Base-by-base conservation (phyloP, 2,797 vertebrate species). In the Periparus ater region DNA sequence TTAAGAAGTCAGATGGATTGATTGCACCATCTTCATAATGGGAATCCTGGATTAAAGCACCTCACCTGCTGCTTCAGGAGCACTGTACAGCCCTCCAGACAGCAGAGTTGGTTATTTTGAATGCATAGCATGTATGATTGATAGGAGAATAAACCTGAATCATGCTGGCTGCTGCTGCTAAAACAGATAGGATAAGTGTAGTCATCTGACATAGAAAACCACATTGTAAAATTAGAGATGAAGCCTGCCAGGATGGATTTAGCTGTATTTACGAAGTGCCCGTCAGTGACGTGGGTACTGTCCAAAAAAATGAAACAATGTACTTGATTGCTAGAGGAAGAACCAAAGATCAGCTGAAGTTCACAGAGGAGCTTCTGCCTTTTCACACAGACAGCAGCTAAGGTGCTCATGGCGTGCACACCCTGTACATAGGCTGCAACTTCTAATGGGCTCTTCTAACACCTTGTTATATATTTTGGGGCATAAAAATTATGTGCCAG, bases 51-150 rank as follows among this genome's bases (percentile, higher is more conserved):
- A 85, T 76, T 51, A 71, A 89, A 91, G 67, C 61, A 54, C 42
- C 89, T 85, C 78, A 88, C 91, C 87, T 88, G 89, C 89, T 91
- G 95, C 57, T 89, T 36, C 70, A 68, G 72, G 40, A 91, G 77
- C 48, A 45, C 51, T 15, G 26, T 8, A 7, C 60, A 66, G 44
- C n/a, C n/a, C 76, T 78, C 58, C 48, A 88, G 47, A 26, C 1
- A 4, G 32, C 36, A 32, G 68, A 47, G 32, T 0, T 34, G 68
- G 36, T 55, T 60, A 20, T 58, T 88, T 18, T 38, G 55, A 67
- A 89, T 70, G 82, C 91, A 86, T 34, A 60, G 27, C 40, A 11
- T 5, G 21, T 50, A 13, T 3, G 1, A 45, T 3, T 51, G 48
- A 61, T 58, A 14, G 57, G 40, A 87, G 54, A 85, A 83, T 27